Evolutionary conservation across 1,140 invertebrate species (phyloP), one percentile per base, ranked within the genome.

Genomic region (Zaprionus africanus): DNA sequence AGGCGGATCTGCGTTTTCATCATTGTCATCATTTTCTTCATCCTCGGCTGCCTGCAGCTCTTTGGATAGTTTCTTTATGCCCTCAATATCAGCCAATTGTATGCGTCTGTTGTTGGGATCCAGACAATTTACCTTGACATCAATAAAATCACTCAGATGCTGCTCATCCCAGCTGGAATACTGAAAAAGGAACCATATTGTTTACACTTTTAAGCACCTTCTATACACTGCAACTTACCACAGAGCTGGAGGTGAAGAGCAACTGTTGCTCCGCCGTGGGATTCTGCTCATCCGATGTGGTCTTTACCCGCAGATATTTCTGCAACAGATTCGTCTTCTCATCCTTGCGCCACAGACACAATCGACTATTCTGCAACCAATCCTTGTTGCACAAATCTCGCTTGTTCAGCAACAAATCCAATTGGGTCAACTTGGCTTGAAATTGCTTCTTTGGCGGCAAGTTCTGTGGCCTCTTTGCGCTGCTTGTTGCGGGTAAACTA

Each of bases 121-220:
- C 73, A 92, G 51, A 28, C 84, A 91, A 56, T 83, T 92, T 5
- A 82, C 91, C 53, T 88, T 90, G 9, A 92, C 72, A 13, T 76
- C 75, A 31, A 90, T 61, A 46, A 92, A 92, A 58, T 92, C 91
- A 19, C 57, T 66, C 15, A 79, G 64, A 5, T 91, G 78, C 65
- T 92, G 79, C 12, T 92, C 91, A 82, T 92, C 91, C 78, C 91
- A 92, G 58, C 90, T 92, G 65, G 91, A 92, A 31, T 92, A 92
- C 91, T 92, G 22, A 5, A 54, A 68, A 22, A 0, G 31, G 4
- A 67, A 31, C 7, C 12, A 51, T 34, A 3, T 31, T 17, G 13
- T 1, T 19, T 15, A 26, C 13, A 12, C 36, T 17, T 34, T 17
- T 0, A 1, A 17, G 26, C 28, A 19, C n/a, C 3, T 53, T 13